Percentiles rank a stretch among this genome's conserved stretches.
Evolutionary conservation across 1,140 invertebrate species (phyloP).

Genomic region (Lethrus apterus): DNA sequence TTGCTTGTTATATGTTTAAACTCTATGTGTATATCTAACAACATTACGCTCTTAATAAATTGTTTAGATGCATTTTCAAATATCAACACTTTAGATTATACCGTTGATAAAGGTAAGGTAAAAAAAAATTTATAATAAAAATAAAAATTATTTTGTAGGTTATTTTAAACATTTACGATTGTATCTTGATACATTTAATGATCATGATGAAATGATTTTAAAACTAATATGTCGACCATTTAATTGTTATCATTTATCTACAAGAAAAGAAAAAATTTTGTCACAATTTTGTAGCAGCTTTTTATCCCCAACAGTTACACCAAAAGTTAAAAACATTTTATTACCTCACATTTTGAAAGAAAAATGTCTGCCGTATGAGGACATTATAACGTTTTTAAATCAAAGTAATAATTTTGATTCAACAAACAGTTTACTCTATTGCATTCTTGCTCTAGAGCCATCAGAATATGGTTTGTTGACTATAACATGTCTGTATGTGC

Average conservation of each 20-base stretch:
- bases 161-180: conserved; percentile 68
- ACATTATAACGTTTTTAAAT: conserved; percentile 45
- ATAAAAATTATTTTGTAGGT: conserved; percentile 39
- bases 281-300: conserved; percentile 39
- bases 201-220: conserved; percentile 56
- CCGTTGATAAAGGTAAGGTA: conserved; percentile 11
- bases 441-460: conserved; percentile 59
- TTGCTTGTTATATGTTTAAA: conserved; percentile 51
- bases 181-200: conserved; percentile 54
- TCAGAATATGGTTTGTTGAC: conserved; percentile 51
- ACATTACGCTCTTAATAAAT: conserved; percentile 18
- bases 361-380: conserved; percentile 44
- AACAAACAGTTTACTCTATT: conserved; percentile 49
- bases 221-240: conserved; percentile 71
- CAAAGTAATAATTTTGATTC: conserved; percentile 32
- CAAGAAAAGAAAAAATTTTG: conserved; percentile 26
- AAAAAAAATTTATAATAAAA: conserved; percentile 1
- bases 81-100: conserved; percentile 9
- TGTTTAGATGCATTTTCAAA: conserved; percentile 25
- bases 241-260: conserved; percentile 38
- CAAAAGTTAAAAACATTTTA: conserved; percentile 43
- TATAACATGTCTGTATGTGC: background rate
- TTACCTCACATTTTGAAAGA: conserved; percentile 46
- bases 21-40: conserved; percentile 37
- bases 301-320: conserved; percentile 33